Base-by-base conservation (phyloP, 2,113 vertebrate species). In the Gallinago jamesoni region DNA sequence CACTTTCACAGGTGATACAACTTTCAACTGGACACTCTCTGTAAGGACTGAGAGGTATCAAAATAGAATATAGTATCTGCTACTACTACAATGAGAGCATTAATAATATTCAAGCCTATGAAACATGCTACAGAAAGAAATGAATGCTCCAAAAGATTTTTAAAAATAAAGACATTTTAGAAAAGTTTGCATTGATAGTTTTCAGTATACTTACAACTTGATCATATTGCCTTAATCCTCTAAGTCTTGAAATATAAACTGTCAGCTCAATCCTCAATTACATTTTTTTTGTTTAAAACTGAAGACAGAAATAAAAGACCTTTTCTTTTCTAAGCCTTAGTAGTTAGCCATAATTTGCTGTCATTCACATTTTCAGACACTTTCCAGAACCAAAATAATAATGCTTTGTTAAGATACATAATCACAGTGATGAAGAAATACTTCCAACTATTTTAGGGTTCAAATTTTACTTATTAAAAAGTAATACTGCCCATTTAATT, bases 41-140 rank as follows among this genome's bases (percentile, higher is more conserved):
- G 0, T 5, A 37, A 39, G 16, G 35, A 72, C 1, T 22, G 25
- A 62, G 67, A 52, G 8, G 25, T 28, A 37, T 1, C 6, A 18
- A 86, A 78, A 41, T 8, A 55, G 0, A 57, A 0, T 12, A 24
- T 30, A 52, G 0, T 11, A 76, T 8, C 27, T 69, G 16, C 50
- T 45, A 5, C 28, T 74, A 52, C 8, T 27, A 30, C 13, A 57
- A 21, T 6, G 7, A 68, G 4, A 35, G 5, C 28, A 72, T 28
- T 10, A 77, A 17, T 24, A 50, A 77, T 19, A 81, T 5, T 1
- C 9, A 87, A 86, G 45, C 12, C 31, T 31, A 41, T 10, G 4
- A 66, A 66, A 48, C 3, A 14, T 8, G 10, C 15, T 53, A 14
- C 21, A n/a, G 18, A 20, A 50, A 45, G 59, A 25, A 45, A 27